Conservation (phyloP, 2,113 vertebrate species). For the Coptodon rendalli region DNA sequence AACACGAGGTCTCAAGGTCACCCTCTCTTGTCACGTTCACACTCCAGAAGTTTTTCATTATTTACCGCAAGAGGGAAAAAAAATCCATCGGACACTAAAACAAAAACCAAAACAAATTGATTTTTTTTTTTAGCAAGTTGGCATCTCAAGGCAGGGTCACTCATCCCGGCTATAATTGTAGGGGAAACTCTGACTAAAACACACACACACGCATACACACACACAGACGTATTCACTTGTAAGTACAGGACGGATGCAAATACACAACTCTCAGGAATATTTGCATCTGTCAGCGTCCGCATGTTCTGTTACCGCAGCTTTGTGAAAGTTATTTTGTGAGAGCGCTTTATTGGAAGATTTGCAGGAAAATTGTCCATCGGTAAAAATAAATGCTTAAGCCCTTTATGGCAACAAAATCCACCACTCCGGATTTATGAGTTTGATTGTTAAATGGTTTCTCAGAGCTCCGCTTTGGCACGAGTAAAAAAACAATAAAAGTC, state of each 20-base stretch:
- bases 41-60: background rate
- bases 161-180: background rate
- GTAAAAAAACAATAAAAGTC: background rate
- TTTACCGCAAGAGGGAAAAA: background rate
- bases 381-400: conserved; percentile 26
- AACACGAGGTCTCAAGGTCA: background rate
- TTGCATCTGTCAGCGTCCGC: background rate
- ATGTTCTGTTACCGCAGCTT: background rate
- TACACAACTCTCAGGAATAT: background rate
- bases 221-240: background rate
- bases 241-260: background rate
- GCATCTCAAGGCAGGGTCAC: background rate
- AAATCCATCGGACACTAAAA: background rate
- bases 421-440: conserved; percentile 38
- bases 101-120: conserved; percentile 19
- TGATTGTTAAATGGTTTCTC: conserved; percentile 52
- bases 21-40: background rate
- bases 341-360: conserved; percentile 37
- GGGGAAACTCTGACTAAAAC: conserved; percentile 8
- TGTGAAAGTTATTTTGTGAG: background rate
- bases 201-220: background rate
- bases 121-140: background rate
- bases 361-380: conserved; percentile 45
- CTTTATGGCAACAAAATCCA: conserved; percentile 19
- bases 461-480: background rate